Evolutionary conservation across 2,797 vertebrate species (phyloP), one percentile per base, ranked within the genome.

Genomic region (Cossypha dichroa): DNA sequence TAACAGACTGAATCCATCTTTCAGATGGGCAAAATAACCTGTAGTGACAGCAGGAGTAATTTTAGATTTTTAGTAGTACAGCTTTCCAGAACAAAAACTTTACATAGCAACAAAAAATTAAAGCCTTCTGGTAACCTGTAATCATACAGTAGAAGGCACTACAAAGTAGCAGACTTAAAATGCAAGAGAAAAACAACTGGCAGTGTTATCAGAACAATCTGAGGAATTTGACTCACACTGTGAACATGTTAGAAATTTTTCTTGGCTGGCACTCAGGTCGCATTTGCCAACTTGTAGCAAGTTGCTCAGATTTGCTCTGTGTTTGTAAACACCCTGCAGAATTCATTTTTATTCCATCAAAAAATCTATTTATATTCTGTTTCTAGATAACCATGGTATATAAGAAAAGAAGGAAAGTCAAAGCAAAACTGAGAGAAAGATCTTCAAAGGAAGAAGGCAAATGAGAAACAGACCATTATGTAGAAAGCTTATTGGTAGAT

Each of bases 261-360:
- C 79, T 90, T 93, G 88, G 85, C 92, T 92, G 73, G 43, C 23
- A 23, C 33, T 94, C 48, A 62, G 13, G 40, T 26, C 73, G 17
- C 29, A 67, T 75, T 86, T 88, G 76, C 73, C 92, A 96, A 14
- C 43, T 84, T 62, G 43, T 33, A 82, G 28, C 56, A 66, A 72
- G 52, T 92, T 80, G 23, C 45, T 94, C 41, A 59, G 63, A 73
- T 94, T 86, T 88, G 6, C 21, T 88, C 48, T 78, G 28, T 92
- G 81, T 88, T 95, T 95, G 46, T 75, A 95, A 95, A 93, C 43
- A 88, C 26, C 34, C n/a, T 68, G 34, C 22, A 70, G 43, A 92
- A 54, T 43, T 85, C 55, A 58, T 89, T 82, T 91, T 82, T 90
- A 58, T 76, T 81, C 15, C 1, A 1, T 48, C 1, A 77, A 58